These are phyloP conservation scores for Diglossa cyanea DNA, from an alignment of 2,797 vertebrate genomes.

Conservation along the genomic window DNA sequence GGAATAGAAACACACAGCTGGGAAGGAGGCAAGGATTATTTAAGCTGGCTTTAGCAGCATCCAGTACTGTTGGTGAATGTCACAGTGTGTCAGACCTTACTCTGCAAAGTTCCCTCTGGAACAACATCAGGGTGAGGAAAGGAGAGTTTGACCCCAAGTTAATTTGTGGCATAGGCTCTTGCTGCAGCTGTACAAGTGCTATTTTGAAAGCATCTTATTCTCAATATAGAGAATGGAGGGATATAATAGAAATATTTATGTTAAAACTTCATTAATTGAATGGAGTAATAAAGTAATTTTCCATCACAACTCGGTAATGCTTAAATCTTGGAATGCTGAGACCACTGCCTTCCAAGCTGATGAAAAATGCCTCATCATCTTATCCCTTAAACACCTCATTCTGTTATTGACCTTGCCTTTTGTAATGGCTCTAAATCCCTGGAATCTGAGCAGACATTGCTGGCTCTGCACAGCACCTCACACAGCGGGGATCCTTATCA, in stretches of 20 bases:
- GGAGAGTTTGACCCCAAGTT: not conserved
- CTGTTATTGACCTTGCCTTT: not conserved
- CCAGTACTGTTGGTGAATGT: not conserved
- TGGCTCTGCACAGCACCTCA: not conserved
- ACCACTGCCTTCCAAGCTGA: not conserved
- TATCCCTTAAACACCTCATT: not conserved
- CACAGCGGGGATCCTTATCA: not conserved
- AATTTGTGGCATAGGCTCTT: not conserved
- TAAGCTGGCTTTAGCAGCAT: constrained; percentile 2
- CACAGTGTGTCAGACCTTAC: not conserved
- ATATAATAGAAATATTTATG: not conserved
- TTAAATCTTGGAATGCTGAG: not conserved
- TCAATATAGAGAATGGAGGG: not conserved
- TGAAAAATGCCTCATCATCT: not conserved
- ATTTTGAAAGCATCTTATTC: not conserved
- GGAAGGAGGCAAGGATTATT: constrained; percentile 33
- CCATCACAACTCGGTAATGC: not conserved
- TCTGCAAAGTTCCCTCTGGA: not conserved
- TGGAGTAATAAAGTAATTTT: not conserved
- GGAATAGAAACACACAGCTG: constrained; percentile 61
- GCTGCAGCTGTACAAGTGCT: not conserved
- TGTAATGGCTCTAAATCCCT: not conserved
- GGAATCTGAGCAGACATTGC: not conserved
- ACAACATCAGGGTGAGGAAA: not conserved
- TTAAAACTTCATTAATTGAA: not conserved